Conservation (phyloP, 1,140 invertebrate species). For the Latrodectus geometricus region DNA sequence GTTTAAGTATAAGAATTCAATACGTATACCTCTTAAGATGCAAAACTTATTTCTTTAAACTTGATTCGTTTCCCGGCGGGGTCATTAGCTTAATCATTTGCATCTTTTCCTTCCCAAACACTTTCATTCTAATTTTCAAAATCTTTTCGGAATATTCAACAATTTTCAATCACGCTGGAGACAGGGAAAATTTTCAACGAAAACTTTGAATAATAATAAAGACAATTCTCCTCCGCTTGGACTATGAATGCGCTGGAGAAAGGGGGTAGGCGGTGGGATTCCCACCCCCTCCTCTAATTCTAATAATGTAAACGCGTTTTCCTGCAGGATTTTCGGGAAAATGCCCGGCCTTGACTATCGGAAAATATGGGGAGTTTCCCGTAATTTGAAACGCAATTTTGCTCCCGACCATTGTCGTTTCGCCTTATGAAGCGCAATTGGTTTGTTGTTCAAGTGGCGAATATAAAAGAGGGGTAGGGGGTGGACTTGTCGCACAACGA, state of each 20-base stretch:
- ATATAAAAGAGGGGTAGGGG: background rate
- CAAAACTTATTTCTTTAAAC: no score
- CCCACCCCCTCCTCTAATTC: slow-evolving; percentile 13
- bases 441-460: slow-evolving; percentile 56
- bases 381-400: slow-evolving; percentile 62
- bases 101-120: no score
- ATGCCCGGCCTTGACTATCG: slow-evolving; percentile 12
- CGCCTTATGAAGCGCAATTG: slow-evolving; percentile 58
- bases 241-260: background rate
- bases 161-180: slow-evolving; percentile 25
- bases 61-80: no score
- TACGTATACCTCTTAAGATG: no score
- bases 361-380: slow-evolving; percentile 50
- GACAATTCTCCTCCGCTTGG: slow-evolving; percentile 12
- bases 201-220: slow-evolving; percentile 54
- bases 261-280: background rate
- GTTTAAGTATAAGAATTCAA: no score
- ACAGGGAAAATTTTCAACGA: slow-evolving; percentile 24
- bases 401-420: slow-evolving; percentile 50
- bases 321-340: slow-evolving; percentile 50
- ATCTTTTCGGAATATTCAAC: slow-evolving; percentile 25
- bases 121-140: no score
- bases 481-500: slow-evolving; percentile 29
- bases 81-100: no score
- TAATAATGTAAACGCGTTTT: slow-evolving; percentile 61